These are phyloP conservation scores for Lepus oiostolus DNA, from an alignment of 2,797 vertebrate species.

Conservation along the genomic window DNA sequence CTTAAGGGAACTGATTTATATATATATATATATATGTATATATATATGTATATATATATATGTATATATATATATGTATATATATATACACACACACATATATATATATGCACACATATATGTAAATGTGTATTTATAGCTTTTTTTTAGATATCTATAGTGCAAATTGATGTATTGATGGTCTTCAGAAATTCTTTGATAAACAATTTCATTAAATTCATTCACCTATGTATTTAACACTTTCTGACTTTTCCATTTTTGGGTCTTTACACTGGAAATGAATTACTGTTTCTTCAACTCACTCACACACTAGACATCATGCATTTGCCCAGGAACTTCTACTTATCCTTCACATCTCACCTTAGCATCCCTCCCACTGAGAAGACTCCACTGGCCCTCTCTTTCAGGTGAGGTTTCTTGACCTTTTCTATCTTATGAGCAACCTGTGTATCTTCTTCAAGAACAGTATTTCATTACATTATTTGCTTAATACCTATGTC, in stretches of 20 bases:
- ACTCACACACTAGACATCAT: background rate
- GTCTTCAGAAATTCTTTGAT: background rate
- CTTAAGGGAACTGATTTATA: background rate
- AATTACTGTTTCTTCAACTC: background rate
- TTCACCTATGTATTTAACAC: background rate
- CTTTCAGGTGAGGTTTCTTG: background rate
- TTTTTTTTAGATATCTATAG: background rate
- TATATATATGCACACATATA: no score
- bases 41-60: no score
- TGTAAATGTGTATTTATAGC: no score
- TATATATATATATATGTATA: no score
- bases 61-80: no score
- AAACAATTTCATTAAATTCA: background rate
- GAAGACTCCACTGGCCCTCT: background rate
- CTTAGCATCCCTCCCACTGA: background rate
- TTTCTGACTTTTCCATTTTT: background rate
- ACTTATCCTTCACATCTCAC: background rate
- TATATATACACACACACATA: no score
- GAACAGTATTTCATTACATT: background rate
- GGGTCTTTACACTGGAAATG: background rate
- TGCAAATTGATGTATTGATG: background rate
- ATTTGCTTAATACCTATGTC: background rate
- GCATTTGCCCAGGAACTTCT: background rate
- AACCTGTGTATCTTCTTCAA: background rate
- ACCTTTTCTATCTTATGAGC: background rate